Evolutionary conservation across 2,113 vertebrate species (phyloP).

Genomic region (pig (Sus scrofa)): DNA sequence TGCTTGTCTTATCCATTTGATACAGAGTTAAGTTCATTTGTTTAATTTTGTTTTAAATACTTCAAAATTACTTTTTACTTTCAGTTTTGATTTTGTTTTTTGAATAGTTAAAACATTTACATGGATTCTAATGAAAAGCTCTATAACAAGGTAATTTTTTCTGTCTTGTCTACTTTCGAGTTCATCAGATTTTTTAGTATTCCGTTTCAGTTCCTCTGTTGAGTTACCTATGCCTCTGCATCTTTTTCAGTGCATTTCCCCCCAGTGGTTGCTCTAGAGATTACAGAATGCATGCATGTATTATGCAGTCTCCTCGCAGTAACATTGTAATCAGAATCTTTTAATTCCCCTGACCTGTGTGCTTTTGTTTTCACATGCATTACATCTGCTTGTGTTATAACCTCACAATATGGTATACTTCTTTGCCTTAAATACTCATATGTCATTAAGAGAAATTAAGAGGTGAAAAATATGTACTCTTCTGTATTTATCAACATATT

Average conservation of each 20-base stretch:
- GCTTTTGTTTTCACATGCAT: background rate
- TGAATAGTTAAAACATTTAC: background rate
- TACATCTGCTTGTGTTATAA: background rate
- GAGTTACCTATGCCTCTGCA: background rate
- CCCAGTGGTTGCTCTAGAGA: background rate
- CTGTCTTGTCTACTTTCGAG: background rate
- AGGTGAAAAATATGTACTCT: background rate
- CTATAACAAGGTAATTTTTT: background rate
- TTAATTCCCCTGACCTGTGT: background rate
- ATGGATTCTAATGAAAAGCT: background rate
- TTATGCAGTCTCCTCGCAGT: background rate
- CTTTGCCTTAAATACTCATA: background rate
- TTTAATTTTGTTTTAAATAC: constrained; percentile 8
- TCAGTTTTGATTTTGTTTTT: background rate
- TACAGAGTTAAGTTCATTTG: background rate
- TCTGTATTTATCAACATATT: background rate
- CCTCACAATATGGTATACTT: background rate
- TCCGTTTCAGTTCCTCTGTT: background rate
- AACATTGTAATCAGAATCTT: background rate
- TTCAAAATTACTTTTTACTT: background rate
- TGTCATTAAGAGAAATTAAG: background rate
- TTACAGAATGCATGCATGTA: background rate
- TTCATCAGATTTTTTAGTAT: background rate
- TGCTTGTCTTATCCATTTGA: background rate
- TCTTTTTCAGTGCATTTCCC: background rate